Evolutionary conservation across 1,140 invertebrate species (phyloP), one percentile per base, ranked within the genome.

Genomic region (Calephelis nemesis): DNA sequence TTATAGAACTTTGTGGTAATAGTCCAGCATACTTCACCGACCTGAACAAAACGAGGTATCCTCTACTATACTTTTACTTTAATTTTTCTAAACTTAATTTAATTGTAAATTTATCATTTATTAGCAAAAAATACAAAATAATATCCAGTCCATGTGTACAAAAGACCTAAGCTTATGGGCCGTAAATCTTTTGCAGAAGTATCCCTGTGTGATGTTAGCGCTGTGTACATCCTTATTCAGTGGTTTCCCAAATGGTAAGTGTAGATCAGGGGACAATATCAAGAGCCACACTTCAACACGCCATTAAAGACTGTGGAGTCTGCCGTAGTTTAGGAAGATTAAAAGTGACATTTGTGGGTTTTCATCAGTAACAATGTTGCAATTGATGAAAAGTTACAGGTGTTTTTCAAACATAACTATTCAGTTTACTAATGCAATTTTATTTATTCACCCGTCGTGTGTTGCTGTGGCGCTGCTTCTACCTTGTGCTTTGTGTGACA

Each of bases 1-100:
- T 93, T 93, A 93, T 92, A 92, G 92, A 93, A 92, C 91, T 92
- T 93, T 92, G 92, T 92, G 92, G 90, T 92, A 92, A 92, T 92
- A 88, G 90, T 92, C 91, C 90, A 92, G 91, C 89, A 90, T 91
- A 91, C 91, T 92, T 87, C 91, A 90, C 88, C 92, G 79, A 91
- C 91, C 88, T 91, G 92, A 92, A 87, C 87, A 84, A 79, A 83
- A 85, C 90, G 91, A 93, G 92, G 92, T 93, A 93, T 92, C 87
- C 81, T 89, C 79, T 77, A 88, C 75, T 87, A 87, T 88, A 89
- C 76, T 85, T 87, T 86, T 84, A 78, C 81, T 85, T 85, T 83
- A 71, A 72, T 69, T 79, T 81, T 72, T 63, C 68, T 79, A 70
- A 71, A 72, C 65, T 72, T 68, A 71, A 68, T 69, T 75, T 68